phyloP scores from a whole-genome alignment of 2,113 vertebrate species.

The Maccullochella peelii region DNA sequence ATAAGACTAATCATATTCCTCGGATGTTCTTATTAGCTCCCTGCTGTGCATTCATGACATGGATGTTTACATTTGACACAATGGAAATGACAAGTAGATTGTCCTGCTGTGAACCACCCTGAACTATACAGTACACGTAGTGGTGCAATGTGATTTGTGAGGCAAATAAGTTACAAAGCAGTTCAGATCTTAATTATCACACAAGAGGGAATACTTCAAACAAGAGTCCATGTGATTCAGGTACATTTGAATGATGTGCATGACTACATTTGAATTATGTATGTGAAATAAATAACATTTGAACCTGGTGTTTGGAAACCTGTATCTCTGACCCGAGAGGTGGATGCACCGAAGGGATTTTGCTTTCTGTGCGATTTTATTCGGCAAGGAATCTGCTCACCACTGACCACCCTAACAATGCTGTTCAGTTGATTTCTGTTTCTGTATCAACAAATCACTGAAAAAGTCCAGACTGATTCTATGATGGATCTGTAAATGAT shows the following conservation, averaged over 20 bases:
- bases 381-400: too few relatives aligned
- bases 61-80: conserved; percentile 13
- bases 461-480: too few relatives aligned
- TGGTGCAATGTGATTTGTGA: not conserved
- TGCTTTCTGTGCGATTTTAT: too few relatives aligned
- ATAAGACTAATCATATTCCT: not conserved
- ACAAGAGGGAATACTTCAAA: not conserved
- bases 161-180: not conserved
- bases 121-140: too few relatives aligned
- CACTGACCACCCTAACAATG: too few relatives aligned
- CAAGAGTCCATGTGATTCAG: not conserved
- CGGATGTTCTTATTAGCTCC: not conserved
- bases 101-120: not conserved
- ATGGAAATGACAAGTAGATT: not conserved
- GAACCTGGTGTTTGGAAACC: not conserved
- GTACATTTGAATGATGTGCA: not conserved
- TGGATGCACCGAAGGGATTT: too few relatives aligned
- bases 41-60: not conserved
- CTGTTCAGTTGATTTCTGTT: too few relatives aligned
- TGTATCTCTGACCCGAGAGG: too few relatives aligned
- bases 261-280: not conserved
- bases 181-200: not conserved
- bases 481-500: too few relatives aligned
- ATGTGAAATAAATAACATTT: not conserved
- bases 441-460: too few relatives aligned